Evolutionary conservation across 1,140 invertebrate species (phyloP), one percentile per base, ranked within the genome.

Genomic region (Drosophila parvula): DNA sequence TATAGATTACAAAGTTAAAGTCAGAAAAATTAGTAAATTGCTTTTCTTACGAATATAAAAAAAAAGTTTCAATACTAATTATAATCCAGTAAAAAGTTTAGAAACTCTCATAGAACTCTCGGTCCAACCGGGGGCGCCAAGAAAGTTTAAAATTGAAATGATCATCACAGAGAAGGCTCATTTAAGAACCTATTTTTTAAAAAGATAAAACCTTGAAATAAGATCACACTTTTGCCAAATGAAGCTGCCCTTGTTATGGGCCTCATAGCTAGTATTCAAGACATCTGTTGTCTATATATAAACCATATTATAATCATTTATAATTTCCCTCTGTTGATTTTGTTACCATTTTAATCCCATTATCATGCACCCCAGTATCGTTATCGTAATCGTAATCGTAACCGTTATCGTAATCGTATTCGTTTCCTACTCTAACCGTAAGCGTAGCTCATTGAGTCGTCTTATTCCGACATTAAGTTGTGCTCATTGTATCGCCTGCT

Each of bases 401-500:
- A 44, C 32, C 30, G 36, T 41, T 60, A 47, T 32, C 67, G 34
- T 65, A 27, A 32, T 38, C 48, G 48, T 68, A 45, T 56, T 76
- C 27, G 59, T 53, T 75, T 75, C 16, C 58, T 59, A 70, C 30
- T 50, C 48, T 67, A 45, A 36, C 12, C 53, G 22, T 71, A 61
- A 79, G 58, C 55, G 44, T 76, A 69, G 56, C 73, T 76, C 73
- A 77, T 78, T 79, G 53, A 61, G 40, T 68, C 67, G 45, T 51
- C 18, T 62, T 43, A 53, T 43, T 44, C 28, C 30, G n/a, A 4
- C 65, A 58, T 70, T 70, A 41, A 40, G 68, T 71, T 58, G 51
- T 70, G 43, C 65, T 71, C 68, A 71, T 71, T 71, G 50, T 71
- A 62, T 74, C 62, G 63, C 55, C 58, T 80, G 61, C 70, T 79